Base-by-base conservation (phyloP, 2,113 vertebrate genomes). In the Colossoma macropomum region DNA sequence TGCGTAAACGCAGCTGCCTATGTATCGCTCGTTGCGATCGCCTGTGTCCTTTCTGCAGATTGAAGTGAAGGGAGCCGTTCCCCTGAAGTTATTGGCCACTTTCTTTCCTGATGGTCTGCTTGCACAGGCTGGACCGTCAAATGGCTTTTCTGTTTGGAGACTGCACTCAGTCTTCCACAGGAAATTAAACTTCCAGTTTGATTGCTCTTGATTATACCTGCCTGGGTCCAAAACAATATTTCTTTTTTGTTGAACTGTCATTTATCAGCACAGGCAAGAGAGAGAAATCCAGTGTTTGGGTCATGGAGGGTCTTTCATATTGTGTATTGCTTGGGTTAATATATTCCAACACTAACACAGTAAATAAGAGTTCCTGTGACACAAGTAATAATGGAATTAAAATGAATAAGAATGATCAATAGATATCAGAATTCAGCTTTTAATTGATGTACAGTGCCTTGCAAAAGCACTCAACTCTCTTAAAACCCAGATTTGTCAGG, bases 131-230 rank as follows among this genome's bases (percentile, higher is more conserved):
- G 77, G 71, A 30, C 59, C 75, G 48, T 85, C 27, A 82, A 79
- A 87, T 50, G 73, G 66, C 21, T 65, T 81, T 77, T 81, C 56
- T 69, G 23, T 48, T 73, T 62, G 38, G 50, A 79, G 50, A 82
- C 71, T 25, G 13, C 56, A 50, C 52, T 83, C 75, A 69, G 69
- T 86, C 78, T 27, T 74, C 77, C 72, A 85, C 83, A 90, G 91
- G 92, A 92, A 91, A 92, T 92, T 86, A 92, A 90, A 91, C 77
- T 77, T 74, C 19, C 63, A 77, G 85, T 83, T 71, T 81, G 75
- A 72, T 25, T 41, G 80, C 72, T 75, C 34, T 81, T 60, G 85
- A 91, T 63, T 21, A 81, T 89, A 77, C 79, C 85, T 88, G 83
- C 69, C 66, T 12, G 50, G 63, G 34, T 84, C 80, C 66, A 28